These are phyloP conservation scores for Axis porcinus DNA, from an alignment of 2,113 vertebrate species.

Conservation along the genomic window DNA sequence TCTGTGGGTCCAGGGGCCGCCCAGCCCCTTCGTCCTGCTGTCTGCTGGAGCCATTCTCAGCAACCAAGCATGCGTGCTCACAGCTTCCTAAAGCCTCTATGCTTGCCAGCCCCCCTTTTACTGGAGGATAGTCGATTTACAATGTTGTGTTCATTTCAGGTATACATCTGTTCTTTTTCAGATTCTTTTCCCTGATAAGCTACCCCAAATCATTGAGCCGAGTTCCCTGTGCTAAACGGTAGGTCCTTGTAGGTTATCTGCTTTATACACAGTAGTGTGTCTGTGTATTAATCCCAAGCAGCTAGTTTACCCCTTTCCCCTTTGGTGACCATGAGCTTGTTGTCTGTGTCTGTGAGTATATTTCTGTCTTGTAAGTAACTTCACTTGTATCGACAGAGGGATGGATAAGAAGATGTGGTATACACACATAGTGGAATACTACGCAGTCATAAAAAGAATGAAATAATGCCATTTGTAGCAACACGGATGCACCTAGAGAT, in stretches of 20 bases:
- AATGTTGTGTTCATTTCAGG: neutral
- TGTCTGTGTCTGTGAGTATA: neutral
- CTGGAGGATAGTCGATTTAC: too few relatives aligned
- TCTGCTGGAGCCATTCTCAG: neutral
- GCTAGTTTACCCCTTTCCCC: neutral
- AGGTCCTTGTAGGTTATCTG: neutral
- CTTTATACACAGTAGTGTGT: neutral
- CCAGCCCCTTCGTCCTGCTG: neutral
- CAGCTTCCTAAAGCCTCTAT: too few relatives aligned
- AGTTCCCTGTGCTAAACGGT: neutral
- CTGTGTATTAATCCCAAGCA: neutral
- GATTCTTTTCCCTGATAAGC: neutral
- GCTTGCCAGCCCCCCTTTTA: fast-evolving
- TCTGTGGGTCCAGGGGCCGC: neutral
- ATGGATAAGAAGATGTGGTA: neutral
- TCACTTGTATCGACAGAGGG: neutral
- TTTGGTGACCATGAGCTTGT: neutral
- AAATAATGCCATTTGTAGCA: neutral
- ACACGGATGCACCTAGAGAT: neutral
- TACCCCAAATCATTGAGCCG: neutral
- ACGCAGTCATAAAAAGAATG: neutral
- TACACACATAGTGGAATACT: neutral
- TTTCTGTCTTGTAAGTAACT: neutral
- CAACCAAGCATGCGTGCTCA: fast-evolving
- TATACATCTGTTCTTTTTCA: neutral